phyloP scores from a whole-genome alignment of 35 echinoderm and acorn worm species.

The Apostichopus californicus region DNA sequence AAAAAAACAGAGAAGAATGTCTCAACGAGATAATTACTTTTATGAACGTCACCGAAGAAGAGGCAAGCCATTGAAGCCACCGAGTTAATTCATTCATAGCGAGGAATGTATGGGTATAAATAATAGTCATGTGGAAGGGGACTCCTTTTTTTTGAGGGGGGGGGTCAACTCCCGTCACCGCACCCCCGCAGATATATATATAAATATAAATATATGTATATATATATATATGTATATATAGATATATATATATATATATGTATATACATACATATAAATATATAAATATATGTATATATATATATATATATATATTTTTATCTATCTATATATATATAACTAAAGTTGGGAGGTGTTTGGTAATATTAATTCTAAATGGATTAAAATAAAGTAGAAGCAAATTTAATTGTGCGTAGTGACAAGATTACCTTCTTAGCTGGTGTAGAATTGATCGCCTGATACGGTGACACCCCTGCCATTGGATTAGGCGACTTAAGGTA shows the following conservation, averaged over 20 bases:
- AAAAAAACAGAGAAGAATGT: not conserved
- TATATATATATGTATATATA: too few species aligned
- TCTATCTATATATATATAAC: not conserved
- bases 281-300: not conserved
- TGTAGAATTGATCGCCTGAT: not conserved
- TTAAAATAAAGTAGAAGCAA: not conserved
- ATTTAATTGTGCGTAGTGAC: not conserved
- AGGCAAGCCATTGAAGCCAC: not conserved
- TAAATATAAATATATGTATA: not conserved
- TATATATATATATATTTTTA: too few species aligned
- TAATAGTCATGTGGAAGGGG: not conserved
- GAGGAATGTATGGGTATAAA: not conserved
- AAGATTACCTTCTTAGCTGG: not conserved
- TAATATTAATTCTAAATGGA: conserved; percentile 1
- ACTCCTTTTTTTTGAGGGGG: not conserved
- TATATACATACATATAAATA: too few species aligned
- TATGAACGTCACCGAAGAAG: not conserved
- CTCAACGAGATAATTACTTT: not conserved
- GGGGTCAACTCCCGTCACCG: not conserved
- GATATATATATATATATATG: not conserved
- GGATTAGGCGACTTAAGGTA: conserved; percentile 3
- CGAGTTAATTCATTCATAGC: not conserved
- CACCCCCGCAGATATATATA: not conserved
- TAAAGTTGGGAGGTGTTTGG: not conserved
- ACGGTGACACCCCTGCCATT: not conserved